These are phyloP conservation scores for Gallinago media DNA, from an alignment of 2,113 vertebrate genomes.

Conservation along the genomic window DNA sequence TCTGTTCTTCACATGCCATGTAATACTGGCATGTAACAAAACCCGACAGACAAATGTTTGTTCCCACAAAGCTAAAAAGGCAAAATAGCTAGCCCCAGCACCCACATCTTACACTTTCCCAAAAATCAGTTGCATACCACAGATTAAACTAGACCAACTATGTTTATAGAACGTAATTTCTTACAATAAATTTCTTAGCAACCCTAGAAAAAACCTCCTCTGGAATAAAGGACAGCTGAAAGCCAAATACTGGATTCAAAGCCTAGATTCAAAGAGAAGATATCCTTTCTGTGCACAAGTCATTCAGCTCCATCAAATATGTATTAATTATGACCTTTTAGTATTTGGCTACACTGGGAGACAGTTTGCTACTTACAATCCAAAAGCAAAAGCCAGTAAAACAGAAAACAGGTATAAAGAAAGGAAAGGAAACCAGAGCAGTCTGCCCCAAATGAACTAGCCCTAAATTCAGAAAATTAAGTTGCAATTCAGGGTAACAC, in stretches of 20 bases:
- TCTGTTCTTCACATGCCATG: neutral
- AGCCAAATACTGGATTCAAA: neutral
- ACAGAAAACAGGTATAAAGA: neutral
- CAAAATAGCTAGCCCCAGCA: neutral
- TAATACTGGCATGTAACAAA: neutral
- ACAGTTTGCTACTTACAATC: neutral
- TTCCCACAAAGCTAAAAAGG: neutral
- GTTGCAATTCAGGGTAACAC: neutral
- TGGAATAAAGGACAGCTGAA: neutral
- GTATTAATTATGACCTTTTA: conserved; percentile 36
- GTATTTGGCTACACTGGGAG: neutral
- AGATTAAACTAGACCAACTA: neutral
- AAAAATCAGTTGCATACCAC: neutral
- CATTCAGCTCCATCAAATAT: neutral
- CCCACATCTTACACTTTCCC: neutral
- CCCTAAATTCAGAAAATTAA: neutral
- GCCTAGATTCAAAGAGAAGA: neutral
- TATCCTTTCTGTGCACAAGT: neutral
- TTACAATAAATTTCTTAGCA: neutral
- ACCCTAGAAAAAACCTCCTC: neutral
- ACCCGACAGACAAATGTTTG: neutral
- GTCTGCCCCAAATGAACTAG: neutral
- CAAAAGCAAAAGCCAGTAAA: neutral
- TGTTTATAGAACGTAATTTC: neutral
- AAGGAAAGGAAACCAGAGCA: neutral